phyloP scores from a whole-genome alignment of 2,888 invertebrate species.

The Drosophila pseudotalamancana region DNA sequence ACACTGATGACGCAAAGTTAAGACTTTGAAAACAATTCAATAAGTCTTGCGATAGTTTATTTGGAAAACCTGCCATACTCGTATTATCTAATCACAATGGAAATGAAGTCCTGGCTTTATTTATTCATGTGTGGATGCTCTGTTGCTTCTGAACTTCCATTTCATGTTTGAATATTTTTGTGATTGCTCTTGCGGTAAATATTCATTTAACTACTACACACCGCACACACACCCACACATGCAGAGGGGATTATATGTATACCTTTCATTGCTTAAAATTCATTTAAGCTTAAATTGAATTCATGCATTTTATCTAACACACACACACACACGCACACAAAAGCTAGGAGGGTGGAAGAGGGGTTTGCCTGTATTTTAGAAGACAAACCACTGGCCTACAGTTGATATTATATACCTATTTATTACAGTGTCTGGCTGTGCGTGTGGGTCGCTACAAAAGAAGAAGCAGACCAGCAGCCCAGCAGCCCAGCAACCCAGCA shows the following conservation, averaged over 20 bases:
- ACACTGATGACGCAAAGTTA: too few species aligned
- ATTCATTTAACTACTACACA: not conserved
- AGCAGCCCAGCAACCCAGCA: too few species aligned
- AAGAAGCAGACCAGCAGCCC: too few species aligned
- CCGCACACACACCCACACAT: not conserved
- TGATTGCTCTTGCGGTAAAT: not conserved
- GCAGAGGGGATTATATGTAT: slow-evolving; percentile 17
- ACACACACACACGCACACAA: slow-evolving; percentile 16
- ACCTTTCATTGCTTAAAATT: slow-evolving; percentile 37
- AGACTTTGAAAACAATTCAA: too few species aligned
- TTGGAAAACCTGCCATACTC: too few species aligned
- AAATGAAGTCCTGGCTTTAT: not conserved
- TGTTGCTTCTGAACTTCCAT: not conserved
- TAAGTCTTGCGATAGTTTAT: too few species aligned
- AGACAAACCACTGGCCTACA: slow-evolving; percentile 34
- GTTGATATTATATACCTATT: slow-evolving; percentile 1
- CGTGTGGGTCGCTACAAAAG: not conserved
- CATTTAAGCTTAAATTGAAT: slow-evolving; percentile 45
- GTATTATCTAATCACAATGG: too few species aligned
- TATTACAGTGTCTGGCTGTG: slow-evolving; percentile 2
- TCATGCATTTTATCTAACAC: slow-evolving; percentile 60
- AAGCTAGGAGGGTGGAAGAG: slow-evolving; percentile 1
- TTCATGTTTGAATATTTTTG: not conserved
- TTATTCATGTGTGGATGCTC: not conserved
- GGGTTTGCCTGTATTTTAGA: slow-evolving; percentile 53